Evolutionary conservation across 2,113 vertebrate species (phyloP).

Genomic region (Columba janthina): DNA sequence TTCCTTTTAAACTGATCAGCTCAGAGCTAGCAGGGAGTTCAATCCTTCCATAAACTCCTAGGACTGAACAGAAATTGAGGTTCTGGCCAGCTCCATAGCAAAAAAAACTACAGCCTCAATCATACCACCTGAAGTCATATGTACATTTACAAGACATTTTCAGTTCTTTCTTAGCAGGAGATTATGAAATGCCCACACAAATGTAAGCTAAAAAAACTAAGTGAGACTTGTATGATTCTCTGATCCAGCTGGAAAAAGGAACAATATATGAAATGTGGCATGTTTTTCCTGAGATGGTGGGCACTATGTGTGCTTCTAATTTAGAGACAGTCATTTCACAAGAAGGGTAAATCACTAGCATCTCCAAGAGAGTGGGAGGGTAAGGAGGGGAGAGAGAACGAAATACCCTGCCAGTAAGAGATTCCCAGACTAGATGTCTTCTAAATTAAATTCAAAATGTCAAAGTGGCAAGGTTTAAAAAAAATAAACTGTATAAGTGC

Average conservation of each 20-base stretch:
- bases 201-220: neutral
- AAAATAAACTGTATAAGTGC: neutral
- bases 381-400: neutral
- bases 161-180: neutral
- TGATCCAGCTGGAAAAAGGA: slow-evolving; percentile 26
- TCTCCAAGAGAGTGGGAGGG: slow-evolving; percentile 34
- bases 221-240: neutral
- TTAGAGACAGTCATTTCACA: slow-evolving; percentile 22
- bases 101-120: neutral
- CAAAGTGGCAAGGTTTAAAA: neutral
- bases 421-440: neutral
- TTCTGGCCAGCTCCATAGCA: neutral
- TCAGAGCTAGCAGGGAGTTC: neutral
- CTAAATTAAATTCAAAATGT: slow-evolving; percentile 22
- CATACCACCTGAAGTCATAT: neutral
- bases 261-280: slow-evolving; percentile 12
- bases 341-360: slow-evolving; percentile 10
- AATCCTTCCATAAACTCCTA: neutral
- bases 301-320: slow-evolving; percentile 1
- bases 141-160: neutral
- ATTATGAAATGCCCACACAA: neutral
- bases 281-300: neutral
- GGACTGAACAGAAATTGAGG: neutral
- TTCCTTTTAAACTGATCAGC: neutral
- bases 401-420: slow-evolving; percentile 17